phyloP scores from a whole-genome alignment of 92 coral and sea anemone genomes.

The Virgularia gustaviana region DNA sequence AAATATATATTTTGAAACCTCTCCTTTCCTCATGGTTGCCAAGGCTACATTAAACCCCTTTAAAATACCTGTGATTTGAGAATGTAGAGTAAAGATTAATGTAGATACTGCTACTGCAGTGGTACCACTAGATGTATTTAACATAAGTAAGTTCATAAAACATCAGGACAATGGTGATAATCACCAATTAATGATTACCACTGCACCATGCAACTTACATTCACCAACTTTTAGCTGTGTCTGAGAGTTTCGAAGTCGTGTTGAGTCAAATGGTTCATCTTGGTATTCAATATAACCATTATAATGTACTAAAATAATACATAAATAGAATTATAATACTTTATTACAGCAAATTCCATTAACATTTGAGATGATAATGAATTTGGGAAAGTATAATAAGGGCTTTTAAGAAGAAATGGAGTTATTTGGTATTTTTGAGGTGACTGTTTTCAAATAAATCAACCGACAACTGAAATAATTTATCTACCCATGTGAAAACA shows the following conservation, averaged over 20 bases:
- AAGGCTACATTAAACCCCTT: conserved; percentile 68
- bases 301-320: conserved; percentile 54
- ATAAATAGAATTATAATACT: neutral
- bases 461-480: too few relatives aligned
- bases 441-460: too few relatives aligned
- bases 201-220: conserved; percentile 33
- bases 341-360: neutral
- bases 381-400: too few relatives aligned
- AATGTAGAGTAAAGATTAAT: neutral
- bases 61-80: conserved; percentile 42
- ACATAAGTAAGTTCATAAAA: neutral
- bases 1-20: conserved; percentile 67
- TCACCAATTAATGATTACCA: neutral
- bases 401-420: too few relatives aligned
- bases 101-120: neutral
- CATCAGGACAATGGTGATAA: neutral
- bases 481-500: too few relatives aligned
- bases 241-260: conserved; percentile 73
- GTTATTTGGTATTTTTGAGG: too few relatives aligned
- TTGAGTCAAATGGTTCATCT: conserved; percentile 94
- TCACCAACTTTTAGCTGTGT: conserved; percentile 64
- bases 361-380: too few relatives aligned
- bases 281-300: conserved; percentile 77
- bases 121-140: neutral
- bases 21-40: conserved; percentile 86